Percentiles rank a stretch among this genome's conserved stretches.
These are phyloP conservation scores for Drosophila sp. DNA, from an alignment of 1,140 invertebrate genomes.

Conservation along the genomic window DNA sequence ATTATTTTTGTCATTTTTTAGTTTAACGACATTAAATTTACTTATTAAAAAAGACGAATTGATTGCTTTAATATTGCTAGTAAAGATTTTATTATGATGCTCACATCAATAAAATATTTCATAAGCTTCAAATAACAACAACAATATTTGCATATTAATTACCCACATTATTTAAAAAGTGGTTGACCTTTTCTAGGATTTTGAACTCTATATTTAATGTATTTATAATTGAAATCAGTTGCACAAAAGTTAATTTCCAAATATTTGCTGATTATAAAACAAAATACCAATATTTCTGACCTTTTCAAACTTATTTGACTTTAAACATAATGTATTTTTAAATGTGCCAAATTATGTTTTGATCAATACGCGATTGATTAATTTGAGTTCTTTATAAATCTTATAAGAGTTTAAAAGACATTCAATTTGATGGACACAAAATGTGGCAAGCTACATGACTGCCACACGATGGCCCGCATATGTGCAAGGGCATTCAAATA, in stretches of 20 bases:
- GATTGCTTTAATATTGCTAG: too few species aligned
- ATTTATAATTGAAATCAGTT: background rate
- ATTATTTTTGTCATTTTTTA: too few species aligned
- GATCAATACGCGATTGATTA: background rate
- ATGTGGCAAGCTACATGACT: slow-evolving; percentile 18
- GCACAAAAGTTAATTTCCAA: too few species aligned
- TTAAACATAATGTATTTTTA: background rate
- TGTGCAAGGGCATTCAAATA: slow-evolving; percentile 23
- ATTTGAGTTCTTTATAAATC: background rate
- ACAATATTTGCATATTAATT: too few species aligned
- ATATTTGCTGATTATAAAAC: too few species aligned
- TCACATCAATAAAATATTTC: too few species aligned
- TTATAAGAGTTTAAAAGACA: background rate
- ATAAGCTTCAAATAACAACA: too few species aligned
- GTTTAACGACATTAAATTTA: too few species aligned
- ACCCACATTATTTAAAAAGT: background rate
- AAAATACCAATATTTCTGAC: background rate
- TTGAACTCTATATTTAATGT: too few species aligned
- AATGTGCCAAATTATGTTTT: background rate
- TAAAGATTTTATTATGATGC: too few species aligned
- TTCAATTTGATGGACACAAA: slow-evolving; percentile 11
- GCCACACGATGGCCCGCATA: slow-evolving; percentile 2
- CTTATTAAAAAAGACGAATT: too few species aligned
- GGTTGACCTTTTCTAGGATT: background rate
- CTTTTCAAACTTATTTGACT: background rate